These are phyloP conservation scores for Notoglanidium macrostoma DNA, from an alignment of 2,797 vertebrate species.

Conservation along the genomic window DNA sequence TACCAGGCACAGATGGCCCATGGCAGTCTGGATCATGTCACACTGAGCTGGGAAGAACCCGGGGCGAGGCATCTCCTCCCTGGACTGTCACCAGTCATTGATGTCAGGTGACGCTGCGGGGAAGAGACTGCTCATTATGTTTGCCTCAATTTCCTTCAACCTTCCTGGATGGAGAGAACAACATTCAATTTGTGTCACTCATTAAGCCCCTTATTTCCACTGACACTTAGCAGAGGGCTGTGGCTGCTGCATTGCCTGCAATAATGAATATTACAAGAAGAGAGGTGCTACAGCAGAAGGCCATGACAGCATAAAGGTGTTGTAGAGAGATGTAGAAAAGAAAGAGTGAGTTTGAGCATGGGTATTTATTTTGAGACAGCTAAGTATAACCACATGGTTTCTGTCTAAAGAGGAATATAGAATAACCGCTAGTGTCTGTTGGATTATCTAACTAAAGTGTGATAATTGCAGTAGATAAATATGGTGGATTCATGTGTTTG, in stretches of 20 bases:
- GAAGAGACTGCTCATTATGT: slow-evolving; percentile 58
- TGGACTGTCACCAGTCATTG: slow-evolving; percentile 56
- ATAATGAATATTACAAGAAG: slow-evolving; percentile 46
- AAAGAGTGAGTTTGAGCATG: slow-evolving; percentile 9
- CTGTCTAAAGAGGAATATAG: slow-evolving; percentile 41
- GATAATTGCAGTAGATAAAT: slow-evolving; percentile 34
- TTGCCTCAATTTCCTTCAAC: slow-evolving; percentile 56
- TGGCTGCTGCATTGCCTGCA: slow-evolving; percentile 15
- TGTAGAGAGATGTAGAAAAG: not conserved
- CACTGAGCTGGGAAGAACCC: slow-evolving; percentile 29
- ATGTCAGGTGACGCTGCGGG: slow-evolving; percentile 55
- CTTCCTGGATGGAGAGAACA: slow-evolving; percentile 53
- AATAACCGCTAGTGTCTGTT: slow-evolving; percentile 24
- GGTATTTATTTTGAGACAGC: slow-evolving; percentile 44
- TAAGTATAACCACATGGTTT: slow-evolving; percentile 27
- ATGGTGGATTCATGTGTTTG: slow-evolving; percentile 10
- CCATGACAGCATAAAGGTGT: slow-evolving; percentile 3
- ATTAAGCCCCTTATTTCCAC: slow-evolving; percentile 54
- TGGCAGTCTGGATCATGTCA: slow-evolving; percentile 54
- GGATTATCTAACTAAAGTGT: slow-evolving; percentile 16
- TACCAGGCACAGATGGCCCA: slow-evolving; percentile 48
- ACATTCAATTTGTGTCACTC: slow-evolving; percentile 62
- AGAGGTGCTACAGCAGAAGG: slow-evolving; percentile 2
- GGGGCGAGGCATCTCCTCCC: slow-evolving; percentile 42
- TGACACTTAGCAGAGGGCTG: slow-evolving; percentile 53